Evolutionary conservation across 1,140 invertebrate genomes (phyloP), one percentile per base, ranked within the genome.

Genomic region (Listronotus oregonensis): DNA sequence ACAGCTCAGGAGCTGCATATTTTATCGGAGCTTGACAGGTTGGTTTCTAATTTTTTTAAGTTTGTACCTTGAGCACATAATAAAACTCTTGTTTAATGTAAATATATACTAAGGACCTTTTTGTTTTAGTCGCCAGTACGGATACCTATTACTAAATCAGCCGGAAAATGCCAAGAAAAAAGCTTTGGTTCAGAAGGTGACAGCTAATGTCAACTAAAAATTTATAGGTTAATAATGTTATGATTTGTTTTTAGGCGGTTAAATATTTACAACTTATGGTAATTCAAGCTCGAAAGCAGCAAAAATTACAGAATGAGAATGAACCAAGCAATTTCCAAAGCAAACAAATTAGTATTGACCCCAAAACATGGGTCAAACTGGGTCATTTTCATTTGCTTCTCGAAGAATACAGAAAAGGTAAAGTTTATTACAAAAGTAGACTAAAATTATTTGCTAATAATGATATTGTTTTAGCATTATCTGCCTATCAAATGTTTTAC

Each of bases 401-500:
- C 5, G 93, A 94, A 82, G 91, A 97, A 78, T 96, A 92, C 82
- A 83, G 86, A 27, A 96, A 96, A 90, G 93, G 93, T 94, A 83
- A 68, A 60, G 54, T 70, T 49, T 5, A 11, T 49, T 21, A 6
- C 4, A 12, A 17, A 17, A 31, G 50, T 42, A 6, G 32, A 32
- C 27, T 10, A 8, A 54, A 32, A 12, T 18, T 27, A 27, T 27
- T 27, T 27, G 21, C 21, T 27, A 27, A 27, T 27, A 27, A 27
- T 27, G 5, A 27, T 27, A 27, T 5, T 5, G 5, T 85, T 86
- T 43, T 79, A 96, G 94, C 95, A 12, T 86, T 96, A 82, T 96
- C 94, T 32, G 94, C 95, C 5, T 97, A 97, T 82, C 93, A 97
- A 79, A 95, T 94, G 79, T 97, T 92, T 80, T 92, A 90, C 75